These are phyloP conservation scores for Rhadinocentrus ornatus DNA, from an alignment of 2,797 vertebrate species.

Conservation along the genomic window DNA sequence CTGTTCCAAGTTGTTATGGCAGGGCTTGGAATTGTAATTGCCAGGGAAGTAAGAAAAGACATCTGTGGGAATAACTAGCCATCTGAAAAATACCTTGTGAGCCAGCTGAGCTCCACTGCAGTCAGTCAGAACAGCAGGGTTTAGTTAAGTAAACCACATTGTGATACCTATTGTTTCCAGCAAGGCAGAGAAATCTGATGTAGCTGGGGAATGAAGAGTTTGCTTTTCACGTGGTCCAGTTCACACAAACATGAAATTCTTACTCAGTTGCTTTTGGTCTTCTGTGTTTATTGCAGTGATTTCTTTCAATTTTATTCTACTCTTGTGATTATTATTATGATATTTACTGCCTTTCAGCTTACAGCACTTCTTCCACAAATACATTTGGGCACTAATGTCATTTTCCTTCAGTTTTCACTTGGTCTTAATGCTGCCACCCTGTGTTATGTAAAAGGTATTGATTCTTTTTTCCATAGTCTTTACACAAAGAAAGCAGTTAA, in stretches of 20 bases:
- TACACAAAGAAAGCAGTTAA: conserved; percentile 87
- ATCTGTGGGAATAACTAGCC: conserved; percentile 77
- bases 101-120: conserved; percentile 69
- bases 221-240: conserved; percentile 52
- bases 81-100: conserved; percentile 66
- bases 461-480: conserved; percentile 70
- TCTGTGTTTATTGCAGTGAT: conserved; percentile 5
- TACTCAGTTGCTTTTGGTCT: conserved; percentile 28
- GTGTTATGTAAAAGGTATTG: conserved; percentile 16
- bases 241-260: conserved; percentile 56
- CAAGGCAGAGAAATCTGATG: conserved; percentile 57
- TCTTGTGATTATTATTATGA: conserved; percentile 18
- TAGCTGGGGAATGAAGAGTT: conserved; percentile 46
- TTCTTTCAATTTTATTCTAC: conserved; percentile 13
- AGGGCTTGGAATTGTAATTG: conserved; percentile 71
- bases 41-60: conserved; percentile 76
- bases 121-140: conserved; percentile 71
- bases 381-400: neutral
- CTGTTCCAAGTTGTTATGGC: conserved; percentile 80
- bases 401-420: neutral
- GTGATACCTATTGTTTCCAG: conserved; percentile 69
- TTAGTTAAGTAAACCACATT: conserved; percentile 72
- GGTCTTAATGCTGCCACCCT: conserved; percentile 7
- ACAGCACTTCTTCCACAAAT: neutral
- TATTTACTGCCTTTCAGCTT: neutral